These are phyloP conservation scores for Rhodinocichla rosea DNA, from an alignment of 2,113 vertebrate species.

Conservation along the genomic window DNA sequence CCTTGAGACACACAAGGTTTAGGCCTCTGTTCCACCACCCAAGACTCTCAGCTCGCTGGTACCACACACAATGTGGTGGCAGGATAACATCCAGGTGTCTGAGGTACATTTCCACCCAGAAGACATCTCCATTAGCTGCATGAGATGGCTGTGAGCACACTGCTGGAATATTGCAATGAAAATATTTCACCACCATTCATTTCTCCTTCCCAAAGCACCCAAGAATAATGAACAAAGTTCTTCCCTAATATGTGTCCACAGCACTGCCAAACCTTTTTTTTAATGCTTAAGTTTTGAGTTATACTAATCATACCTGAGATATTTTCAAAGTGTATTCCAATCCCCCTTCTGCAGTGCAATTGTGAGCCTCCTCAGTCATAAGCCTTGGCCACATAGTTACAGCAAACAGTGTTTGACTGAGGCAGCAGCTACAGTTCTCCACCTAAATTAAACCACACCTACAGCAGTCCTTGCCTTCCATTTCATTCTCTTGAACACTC, in stretches of 20 bases:
- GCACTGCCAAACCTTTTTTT: not conserved
- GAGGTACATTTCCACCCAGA: not conserved
- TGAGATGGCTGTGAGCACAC: not conserved
- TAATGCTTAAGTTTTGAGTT: not conserved
- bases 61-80: rapidly evolving
- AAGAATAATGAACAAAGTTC: not conserved
- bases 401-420: not conserved
- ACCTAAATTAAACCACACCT: not conserved
- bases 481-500: not conserved
- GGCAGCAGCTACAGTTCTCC: not conserved
- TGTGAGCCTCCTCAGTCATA: not conserved
- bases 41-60: rapidly evolving
- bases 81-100: rapidly evolving
- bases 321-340: not conserved
- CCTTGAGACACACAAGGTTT: not conserved
- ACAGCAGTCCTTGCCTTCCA: not conserved
- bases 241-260: not conserved
- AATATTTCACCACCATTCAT: not conserved
- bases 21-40: not conserved
- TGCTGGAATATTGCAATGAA: not conserved
- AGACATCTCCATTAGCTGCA: not conserved
- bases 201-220: not conserved
- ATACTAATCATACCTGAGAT: not conserved
- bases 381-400: not conserved
- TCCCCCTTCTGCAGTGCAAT: not conserved